Evolutionary conservation across 2,888 invertebrate genomes (phyloP), one percentile per base, ranked within the genome.

Genomic region (Cyrtodaria siliqua): DNA sequence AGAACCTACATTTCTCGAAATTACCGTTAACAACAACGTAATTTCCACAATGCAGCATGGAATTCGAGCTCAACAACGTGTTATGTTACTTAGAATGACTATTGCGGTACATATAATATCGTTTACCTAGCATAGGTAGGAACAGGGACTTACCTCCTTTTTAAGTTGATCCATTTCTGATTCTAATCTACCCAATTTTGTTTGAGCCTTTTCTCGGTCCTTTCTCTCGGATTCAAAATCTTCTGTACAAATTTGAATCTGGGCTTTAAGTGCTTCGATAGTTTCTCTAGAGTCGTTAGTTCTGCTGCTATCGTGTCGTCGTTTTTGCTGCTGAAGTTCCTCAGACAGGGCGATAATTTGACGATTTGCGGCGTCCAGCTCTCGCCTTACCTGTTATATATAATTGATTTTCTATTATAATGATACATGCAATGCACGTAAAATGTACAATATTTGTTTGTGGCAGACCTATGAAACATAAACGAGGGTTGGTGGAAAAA

Each of bases 151-250:
- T 55, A 88, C 88, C 87, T 87, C 84, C 68, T 68, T 77, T 38
- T 56, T 84, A 0, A 85, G 61, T 38, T 78, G 79, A 9, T 74
- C 62, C 16, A 84, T 24, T 40, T 89, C 85, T 3, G 78, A 79
- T 67, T 87, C 82, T 6, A 87, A 62, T 26, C 79, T 75, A 33
- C 70, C 70, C 6, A 86, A 67, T 73, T 81, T 83, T 16, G 82
- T 74, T 50, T 88, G 86, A 3, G 89, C 89, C 56, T 86, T 85
- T 60, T 88, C 87, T 42, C 89, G 53, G 63, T 90, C 90, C 40
- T 82, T 83, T n/a, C 89, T 79, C 63, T 90, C 90, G 1, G 86
- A 87, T 63, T 90, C 88, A 70, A 90, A 90, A 76, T 90, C 90
- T 67, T 90, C 89, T 1, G 89, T 89, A 64, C 87, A 90, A 27